Base-by-base conservation (phyloP, 2,797 vertebrate species). In the Sitta carolinensis region DNA sequence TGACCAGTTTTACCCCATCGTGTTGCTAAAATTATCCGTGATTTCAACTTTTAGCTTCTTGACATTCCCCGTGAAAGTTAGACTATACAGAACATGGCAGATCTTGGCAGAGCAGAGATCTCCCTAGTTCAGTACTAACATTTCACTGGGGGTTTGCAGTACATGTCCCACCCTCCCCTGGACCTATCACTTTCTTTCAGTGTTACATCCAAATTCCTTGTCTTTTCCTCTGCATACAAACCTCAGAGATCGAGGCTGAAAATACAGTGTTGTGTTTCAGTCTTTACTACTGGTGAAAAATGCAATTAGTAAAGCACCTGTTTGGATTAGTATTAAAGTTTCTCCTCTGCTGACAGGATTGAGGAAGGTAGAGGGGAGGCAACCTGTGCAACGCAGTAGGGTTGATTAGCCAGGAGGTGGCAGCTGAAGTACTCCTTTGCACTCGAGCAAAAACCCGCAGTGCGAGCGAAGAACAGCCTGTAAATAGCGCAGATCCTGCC, bases 371-470 rank as follows among this genome's bases (percentile, higher is more conserved):
- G 36, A 2, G 21, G n/a, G 30, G 51, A 63, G 5, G 4, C 30
- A 26, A 30, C 10, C 20, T 5, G 14, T 58, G 23, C 7, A 21
- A 16, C 95, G 97, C 82, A 95, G 42, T 94, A 43, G 55, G 30
- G 25, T 1, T n/a, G 45, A 17, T 80, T 61, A 77, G 64, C 95
- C 97, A 97, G 94, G 75, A 97, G 97, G 87, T 97, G 97, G 97
- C 96, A 94, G 90, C 95, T 72, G 82, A 36, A 83, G 86, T 30
- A 96, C 94, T 92, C 17, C 7, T n/a, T 68, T 76, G 57, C 62
- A 25, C 14, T 23, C 6, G 34, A 64, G 22, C 10, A 14, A 42
- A 76, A 51, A 21, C 0, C 30, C 23, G 51, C 61, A 34, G 11
- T 13, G 2, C 16, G 27, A 47, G 23, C 3, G 7, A 42, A 77